Conservation (phyloP, 2,888 invertebrate species). For the Gnatocerus cornutus region DNA sequence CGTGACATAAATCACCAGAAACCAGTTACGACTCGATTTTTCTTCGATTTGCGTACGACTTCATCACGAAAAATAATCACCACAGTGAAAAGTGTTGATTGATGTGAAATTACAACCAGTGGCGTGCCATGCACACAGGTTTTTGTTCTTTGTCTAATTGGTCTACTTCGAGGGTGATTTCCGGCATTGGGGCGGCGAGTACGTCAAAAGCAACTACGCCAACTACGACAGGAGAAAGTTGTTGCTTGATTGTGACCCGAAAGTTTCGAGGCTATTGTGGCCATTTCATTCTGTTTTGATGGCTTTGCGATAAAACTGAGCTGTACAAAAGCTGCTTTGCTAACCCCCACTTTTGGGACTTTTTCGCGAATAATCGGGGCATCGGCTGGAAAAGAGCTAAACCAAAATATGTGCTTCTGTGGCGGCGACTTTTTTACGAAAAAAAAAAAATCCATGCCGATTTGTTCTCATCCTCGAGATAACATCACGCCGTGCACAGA, state of each 20-base stretch:
- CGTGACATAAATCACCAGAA: slow-evolving; percentile 9
- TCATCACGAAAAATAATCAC: slow-evolving; percentile 5
- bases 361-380: not conserved
- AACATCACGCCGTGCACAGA: no score
- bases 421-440: no score
- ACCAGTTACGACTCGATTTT: slow-evolving; percentile 4
- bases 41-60: slow-evolving; percentile 1
- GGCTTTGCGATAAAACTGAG: slow-evolving; percentile 36
- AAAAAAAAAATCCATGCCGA: no score
- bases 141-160: slow-evolving; percentile 10
- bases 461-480: no score
- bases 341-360: not conserved
- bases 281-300: slow-evolving; percentile 36
- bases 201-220: slow-evolving; percentile 35
- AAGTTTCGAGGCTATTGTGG: slow-evolving; percentile 42
- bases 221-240: slow-evolving; percentile 35
- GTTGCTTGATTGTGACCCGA: slow-evolving; percentile 36
- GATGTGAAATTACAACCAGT: slow-evolving; percentile 3
- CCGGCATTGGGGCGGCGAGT: slow-evolving; percentile 3
- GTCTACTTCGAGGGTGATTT: slow-evolving; percentile 8
- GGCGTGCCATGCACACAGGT: slow-evolving; percentile 2
- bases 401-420: no score
- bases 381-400: not conserved
- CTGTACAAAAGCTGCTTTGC: slow-evolving; percentile 9
- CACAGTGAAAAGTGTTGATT: not conserved